These are phyloP conservation scores for Thalassaphorura encarpata DNA, from an alignment of 1,140 invertebrate genomes.

Conservation along the genomic window DNA sequence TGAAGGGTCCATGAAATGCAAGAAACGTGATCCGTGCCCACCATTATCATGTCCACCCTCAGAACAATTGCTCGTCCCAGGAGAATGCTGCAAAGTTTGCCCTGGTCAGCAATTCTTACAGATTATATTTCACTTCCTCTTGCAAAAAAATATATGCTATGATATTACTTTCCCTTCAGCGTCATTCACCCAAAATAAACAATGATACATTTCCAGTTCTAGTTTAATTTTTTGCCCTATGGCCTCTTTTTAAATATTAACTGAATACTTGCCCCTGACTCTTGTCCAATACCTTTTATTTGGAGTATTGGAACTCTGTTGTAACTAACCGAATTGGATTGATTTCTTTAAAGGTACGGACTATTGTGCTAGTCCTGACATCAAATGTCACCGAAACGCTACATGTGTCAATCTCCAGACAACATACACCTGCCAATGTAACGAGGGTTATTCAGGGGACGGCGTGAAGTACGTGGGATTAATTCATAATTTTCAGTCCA, in stretches of 20 bases:
- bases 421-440: constrained; percentile 71
- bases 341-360: constrained; percentile 55
- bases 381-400: constrained; percentile 69
- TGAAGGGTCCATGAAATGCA: constrained; percentile 70
- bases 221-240: no score
- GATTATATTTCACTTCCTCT: background rate
- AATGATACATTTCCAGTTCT: no score
- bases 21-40: constrained; percentile 66
- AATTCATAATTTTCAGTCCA: no score
- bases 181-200: no score
- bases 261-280: no score
- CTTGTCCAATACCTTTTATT: background rate
- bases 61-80: constrained; percentile 66
- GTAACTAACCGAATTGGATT: background rate
- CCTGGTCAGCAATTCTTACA: constrained; percentile 50
- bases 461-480: no score
- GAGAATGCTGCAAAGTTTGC: constrained; percentile 84
- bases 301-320: background rate
- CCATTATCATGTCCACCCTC: constrained; percentile 62
- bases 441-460: constrained; percentile 68
- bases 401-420: constrained; percentile 74
- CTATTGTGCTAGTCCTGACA: constrained; percentile 68
- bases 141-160: background rate
- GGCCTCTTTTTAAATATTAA: no score
- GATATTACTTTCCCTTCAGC: no score